Evolutionary conservation across 1,140 invertebrate genomes (phyloP), one percentile per base, ranked within the genome.

Genomic region (Hyles vespertilio): DNA sequence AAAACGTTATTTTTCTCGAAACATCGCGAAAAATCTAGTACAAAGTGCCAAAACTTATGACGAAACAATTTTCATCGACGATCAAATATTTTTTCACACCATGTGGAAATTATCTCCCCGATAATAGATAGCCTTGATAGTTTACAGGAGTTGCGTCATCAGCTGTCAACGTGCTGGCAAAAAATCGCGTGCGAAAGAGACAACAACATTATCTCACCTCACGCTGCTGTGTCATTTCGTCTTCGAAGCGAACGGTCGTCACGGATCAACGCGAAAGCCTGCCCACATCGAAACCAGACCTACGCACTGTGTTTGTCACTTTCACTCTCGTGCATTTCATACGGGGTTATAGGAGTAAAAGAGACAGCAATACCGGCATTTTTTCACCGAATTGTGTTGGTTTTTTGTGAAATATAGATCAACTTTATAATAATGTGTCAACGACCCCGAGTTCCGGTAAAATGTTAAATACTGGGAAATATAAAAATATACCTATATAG

Each of bases 341-440:
- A 32, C 11, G 5, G 43, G n/a, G 47, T 22, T 22, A 51, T 43
- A 32, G 40, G 32, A 36, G 3, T 57, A 60, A 70, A 58, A 53
- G 67, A 65, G 76, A 79, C 45, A 10, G 58, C 53, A 65, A 57
- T 49, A 52, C 33, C 63, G 61, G 58, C 59, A 51, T 60, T 73
- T 76, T 78, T 74, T 62, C 56, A 54, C 63, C 56, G 60, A 60
- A 72, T 68, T 72, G 70, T 72, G 66, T 65, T 58, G 60, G 66
- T 68, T 81, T 79, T 82, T 80, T 81, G 72, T 81, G 59, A 79
- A 80, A 87, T 87, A 82, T 82, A 84, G 84, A 86, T 81, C 82
- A 80, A 79, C 65, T 77, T 77, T 77, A 70, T 73, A 80, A 80
- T 79, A 80, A 78, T 74, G 67, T 80, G 82, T 83, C 82, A 65